Base-by-base conservation (phyloP, 2,113 vertebrate genomes). In the Phocoena sinus region DNA sequence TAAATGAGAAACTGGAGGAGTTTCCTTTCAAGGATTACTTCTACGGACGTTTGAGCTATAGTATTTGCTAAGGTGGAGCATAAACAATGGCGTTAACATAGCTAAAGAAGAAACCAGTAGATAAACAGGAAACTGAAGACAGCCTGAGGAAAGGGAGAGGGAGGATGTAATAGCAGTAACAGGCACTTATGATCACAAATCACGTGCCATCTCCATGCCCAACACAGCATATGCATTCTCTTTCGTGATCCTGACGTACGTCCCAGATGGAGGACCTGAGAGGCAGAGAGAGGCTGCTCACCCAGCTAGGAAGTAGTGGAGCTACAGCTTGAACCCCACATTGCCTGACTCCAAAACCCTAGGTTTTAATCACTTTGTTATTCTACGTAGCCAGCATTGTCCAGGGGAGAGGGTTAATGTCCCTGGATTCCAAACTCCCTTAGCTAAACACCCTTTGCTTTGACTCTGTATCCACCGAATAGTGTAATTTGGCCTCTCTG, bases 1-100 rank as follows among this genome's bases (percentile, higher is more conserved):
- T 80, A 86, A 94, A 76, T 41, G 33, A 26, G 50, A 80, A 97
- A 90, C 36, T 15, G 8, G 84, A 96, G 63, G 36, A 79, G 1
- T 82, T 97, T 94, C 73, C 80, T 58, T 79, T 15, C 44, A 82
- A 83, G 62, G 6, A 47, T 36, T 60, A 70, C 28, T 53, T 63
- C 21, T 25, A 81, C 44, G 6, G 21, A 91, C 12, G 11, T 50
- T 85, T 68, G 26, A 86, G 47, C 36, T 77, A 33, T 13, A 18
- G 60, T 44, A 80, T 86, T 80, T 82, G 73, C 62, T 91, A 62
- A 88, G 38, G 26, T 41, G 18, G 25, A 26, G 23, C 23, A 60
- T 67, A 80, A 77, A 89, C 53, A 60, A 81, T 63, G 28, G 47
- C 3, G 1, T 67, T 91, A 50, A 80, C 8, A 15, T 26, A 71